Base-by-base conservation (phyloP, 2,888 invertebrate genomes). In the Ellobium chinense region DNA sequence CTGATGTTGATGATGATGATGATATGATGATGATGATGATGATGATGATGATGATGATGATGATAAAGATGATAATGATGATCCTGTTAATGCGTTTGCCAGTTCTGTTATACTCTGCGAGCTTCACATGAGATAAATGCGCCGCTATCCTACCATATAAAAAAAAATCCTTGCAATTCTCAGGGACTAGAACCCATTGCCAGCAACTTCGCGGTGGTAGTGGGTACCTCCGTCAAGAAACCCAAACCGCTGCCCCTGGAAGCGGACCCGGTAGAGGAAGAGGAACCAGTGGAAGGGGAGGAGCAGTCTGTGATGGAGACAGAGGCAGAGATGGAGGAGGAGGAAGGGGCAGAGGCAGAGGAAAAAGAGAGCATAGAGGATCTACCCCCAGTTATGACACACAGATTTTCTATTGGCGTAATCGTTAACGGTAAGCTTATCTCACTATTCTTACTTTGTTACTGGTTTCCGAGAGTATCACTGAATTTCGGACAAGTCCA, bases 311-410 rank as follows among this genome's bases (percentile, higher is more conserved):
- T n/a, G 27, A n/a, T 21, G n/a, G 60, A 60, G n/a, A n/a, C 60
- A 7, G 39, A 14, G 5, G 39, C 14, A 1, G 62, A 62, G 34
- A n/a, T n/a, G n/a, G 76, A 66, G 14, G 70, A 78, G 31, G 54
- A 37, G 12, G 77, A 68, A 29, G 60, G 27, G 54, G 39, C 14
- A 29, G 70, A 78, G 24, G 31, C 24, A 21, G 76, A 76, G 54
- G 78, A 78, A 14, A 39, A 21, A 24, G 78, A 78, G 36, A 78
- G 78, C 27, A 70, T 70, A 12, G 78, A 78, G 70, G 70, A 70
- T 37, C 34, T 78, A 7, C 69, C 70, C n/a, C 46, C 46, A 12
- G 46, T 46, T 46, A 7, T 7, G 18, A 46, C 46, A 7, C 46
- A 46, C 9, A 7, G 46, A 7, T 18, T 46, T 18, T 46, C 46